Percentiles rank a stretch among this genome's conserved stretches.
Evolutionary conservation across 2,797 vertebrate genomes (phyloP).

Genomic region (Hoplostethus mediterraneus): DNA sequence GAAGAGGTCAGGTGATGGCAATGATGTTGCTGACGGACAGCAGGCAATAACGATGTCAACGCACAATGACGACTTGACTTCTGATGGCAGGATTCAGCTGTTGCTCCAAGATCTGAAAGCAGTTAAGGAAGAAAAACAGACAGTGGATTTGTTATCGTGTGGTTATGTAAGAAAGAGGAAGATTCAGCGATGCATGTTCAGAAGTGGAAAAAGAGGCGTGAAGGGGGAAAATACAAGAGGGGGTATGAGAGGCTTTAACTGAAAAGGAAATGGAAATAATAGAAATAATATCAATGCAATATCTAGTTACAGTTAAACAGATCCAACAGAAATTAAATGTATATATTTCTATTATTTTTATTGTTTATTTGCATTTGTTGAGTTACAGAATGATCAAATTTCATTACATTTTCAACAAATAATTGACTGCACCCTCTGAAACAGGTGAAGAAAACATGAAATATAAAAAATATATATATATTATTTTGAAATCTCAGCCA

Average conservation of each 20-base stretch:
- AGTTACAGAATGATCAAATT: too few relatives aligned
- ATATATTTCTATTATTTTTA: too few relatives aligned
- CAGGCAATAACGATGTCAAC: constrained; percentile 15
- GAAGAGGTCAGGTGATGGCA: constrained; percentile 37
- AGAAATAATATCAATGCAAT: background rate
- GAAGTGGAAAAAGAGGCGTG: background rate
- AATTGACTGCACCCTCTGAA: background rate
- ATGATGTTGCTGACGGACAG: constrained; percentile 31
- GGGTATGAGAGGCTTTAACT: background rate
- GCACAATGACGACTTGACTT: constrained; percentile 17
- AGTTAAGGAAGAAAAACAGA: constrained; percentile 29
- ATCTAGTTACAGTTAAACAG: background rate
- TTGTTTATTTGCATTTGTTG: too few relatives aligned
- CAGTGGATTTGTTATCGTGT: constrained; percentile 7
- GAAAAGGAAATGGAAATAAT: background rate
- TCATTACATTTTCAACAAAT: background rate
- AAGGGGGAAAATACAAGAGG: background rate
- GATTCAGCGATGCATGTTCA: background rate
- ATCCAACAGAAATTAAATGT: background rate
- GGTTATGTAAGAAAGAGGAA: constrained; percentile 10
- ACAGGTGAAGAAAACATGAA: background rate
- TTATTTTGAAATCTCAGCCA: too few relatives aligned
- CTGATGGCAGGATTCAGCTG: constrained; percentile 17
- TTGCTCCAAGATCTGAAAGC: constrained; percentile 46
- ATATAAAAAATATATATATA: background rate